phyloP scores from a whole-genome alignment of 2,888 invertebrate genomes.

The Idaea biselata region DNA sequence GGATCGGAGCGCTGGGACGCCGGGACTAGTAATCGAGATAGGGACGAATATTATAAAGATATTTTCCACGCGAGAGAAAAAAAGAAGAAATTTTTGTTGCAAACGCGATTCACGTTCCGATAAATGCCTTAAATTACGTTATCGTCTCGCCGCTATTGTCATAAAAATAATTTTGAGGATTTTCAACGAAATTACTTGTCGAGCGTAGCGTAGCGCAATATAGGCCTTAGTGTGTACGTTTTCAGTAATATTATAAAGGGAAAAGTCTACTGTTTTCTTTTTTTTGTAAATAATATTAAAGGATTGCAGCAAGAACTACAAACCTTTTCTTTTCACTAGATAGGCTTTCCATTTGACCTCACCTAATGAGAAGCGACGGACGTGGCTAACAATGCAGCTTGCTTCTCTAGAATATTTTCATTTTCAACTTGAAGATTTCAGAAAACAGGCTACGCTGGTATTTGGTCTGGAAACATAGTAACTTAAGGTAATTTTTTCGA shows the following conservation, averaged over 20 bases:
- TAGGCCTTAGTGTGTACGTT: neutral
- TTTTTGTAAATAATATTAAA: neutral
- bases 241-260: neutral
- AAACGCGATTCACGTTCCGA: constrained; percentile 46
- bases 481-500: too few species aligned
- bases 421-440: too few species aligned
- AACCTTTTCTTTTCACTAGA: neutral
- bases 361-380: too few species aligned
- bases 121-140: constrained; percentile 59
- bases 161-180: constrained; percentile 41
- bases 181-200: neutral
- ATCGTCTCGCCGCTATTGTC: constrained; percentile 46
- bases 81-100: constrained; percentile 38
- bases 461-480: too few species aligned
- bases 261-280: neutral
- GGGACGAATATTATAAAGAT: constrained; percentile 44
- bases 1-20: constrained; percentile 51
- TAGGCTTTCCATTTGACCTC: too few species aligned
- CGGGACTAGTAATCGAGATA: constrained; percentile 54
- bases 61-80: constrained; percentile 40
- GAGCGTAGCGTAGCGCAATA: neutral
- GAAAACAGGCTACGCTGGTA: too few species aligned
- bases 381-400: too few species aligned
- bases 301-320: neutral
- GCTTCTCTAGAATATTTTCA: too few species aligned